Evolutionary conservation across 2,113 vertebrate genomes (phyloP).

Genomic region (Entosphenus tridentatus): DNA sequence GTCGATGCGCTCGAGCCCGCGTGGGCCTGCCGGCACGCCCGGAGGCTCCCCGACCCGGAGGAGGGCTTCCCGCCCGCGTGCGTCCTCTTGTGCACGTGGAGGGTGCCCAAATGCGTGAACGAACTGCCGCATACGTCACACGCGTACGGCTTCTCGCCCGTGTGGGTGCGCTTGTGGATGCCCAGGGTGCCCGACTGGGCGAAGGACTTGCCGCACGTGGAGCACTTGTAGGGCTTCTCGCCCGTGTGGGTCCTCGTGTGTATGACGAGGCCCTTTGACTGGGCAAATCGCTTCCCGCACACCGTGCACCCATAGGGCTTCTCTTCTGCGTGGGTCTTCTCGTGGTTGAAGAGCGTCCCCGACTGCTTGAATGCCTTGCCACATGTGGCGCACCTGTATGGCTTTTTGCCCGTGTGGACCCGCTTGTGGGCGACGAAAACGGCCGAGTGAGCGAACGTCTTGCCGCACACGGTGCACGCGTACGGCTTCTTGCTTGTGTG

Average conservation of each 20-base stretch:
- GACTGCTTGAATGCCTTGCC: conserved; percentile 11
- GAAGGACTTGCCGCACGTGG: conserved; percentile 38
- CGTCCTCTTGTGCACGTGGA: conserved; percentile 1
- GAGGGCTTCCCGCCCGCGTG: neutral
- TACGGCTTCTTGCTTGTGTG: neutral
- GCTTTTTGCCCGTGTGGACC: conserved; percentile 12
- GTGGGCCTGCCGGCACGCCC: too few species aligned
- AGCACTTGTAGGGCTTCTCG: conserved; percentile 94
- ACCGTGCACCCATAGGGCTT: conserved; percentile 87
- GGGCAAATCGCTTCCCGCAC: conserved; percentile 84
- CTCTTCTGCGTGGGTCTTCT: conserved; percentile 28
- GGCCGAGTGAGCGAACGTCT: conserved; percentile 10
- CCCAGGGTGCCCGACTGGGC: neutral
- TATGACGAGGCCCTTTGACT: conserved; percentile 85
- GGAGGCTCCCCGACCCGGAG: too few species aligned
- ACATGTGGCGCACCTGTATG: conserved; percentile 11
- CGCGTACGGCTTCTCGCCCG: neutral
- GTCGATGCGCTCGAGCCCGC: too few species aligned
- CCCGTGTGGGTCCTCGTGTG: conserved; percentile 90
- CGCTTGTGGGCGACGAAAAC: conserved; percentile 12
- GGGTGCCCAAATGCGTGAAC: neutral
- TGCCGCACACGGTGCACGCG: neutral
- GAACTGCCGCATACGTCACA: neutral
- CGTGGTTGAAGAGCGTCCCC: too few species aligned
- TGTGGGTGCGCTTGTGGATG: conserved; percentile 1